Evolutionary conservation across 1,140 invertebrate genomes (phyloP).

Genomic region (Cryptotermes secundus): DNA sequence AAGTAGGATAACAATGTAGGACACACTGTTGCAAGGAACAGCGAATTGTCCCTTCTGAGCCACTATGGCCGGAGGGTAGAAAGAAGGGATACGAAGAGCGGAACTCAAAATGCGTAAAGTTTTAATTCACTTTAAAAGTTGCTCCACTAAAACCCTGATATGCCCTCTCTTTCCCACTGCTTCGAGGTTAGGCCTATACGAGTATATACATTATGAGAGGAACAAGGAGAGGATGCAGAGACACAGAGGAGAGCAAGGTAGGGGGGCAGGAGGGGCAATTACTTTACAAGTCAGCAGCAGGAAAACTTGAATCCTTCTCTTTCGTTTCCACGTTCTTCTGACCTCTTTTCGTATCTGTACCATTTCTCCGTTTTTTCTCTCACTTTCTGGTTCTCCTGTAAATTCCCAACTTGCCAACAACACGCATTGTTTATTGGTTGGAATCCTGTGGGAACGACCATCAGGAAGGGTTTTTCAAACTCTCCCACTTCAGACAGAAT

Average conservation of each 20-base stretch:
- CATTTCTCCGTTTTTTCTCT: not conserved
- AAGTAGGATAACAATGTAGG: no score
- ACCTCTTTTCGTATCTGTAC: not conserved
- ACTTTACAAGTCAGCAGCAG: constrained; percentile 24
- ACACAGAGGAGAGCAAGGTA: not conserved
- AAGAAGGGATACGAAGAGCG: not conserved
- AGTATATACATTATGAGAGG: not conserved
- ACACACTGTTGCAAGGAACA: no score
- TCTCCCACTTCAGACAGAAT: constrained; percentile 1
- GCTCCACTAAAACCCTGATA: constrained; percentile 19
- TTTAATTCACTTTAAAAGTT: constrained; percentile 33
- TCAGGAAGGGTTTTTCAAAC: constrained; percentile 13
- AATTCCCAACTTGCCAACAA: constrained; percentile 27
- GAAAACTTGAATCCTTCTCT: constrained; percentile 21
- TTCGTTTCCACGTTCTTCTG: not conserved
- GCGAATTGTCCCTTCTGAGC: no score
- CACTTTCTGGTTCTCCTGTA: not conserved
- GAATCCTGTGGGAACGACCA: constrained; percentile 4
- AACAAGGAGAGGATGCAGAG: not conserved
- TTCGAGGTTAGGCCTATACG: not conserved
- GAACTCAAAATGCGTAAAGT: constrained; percentile 28
- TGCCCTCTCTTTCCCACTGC: not conserved
- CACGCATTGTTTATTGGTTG: constrained; percentile 25
- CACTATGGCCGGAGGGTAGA: not conserved
- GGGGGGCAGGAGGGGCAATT: constrained; percentile 10